A percentile compares a stretch with the other conserved stretches of the same genome.
phyloP scores from a whole-genome alignment of 2,113 vertebrate species.

The Cheilinus undulatus region DNA sequence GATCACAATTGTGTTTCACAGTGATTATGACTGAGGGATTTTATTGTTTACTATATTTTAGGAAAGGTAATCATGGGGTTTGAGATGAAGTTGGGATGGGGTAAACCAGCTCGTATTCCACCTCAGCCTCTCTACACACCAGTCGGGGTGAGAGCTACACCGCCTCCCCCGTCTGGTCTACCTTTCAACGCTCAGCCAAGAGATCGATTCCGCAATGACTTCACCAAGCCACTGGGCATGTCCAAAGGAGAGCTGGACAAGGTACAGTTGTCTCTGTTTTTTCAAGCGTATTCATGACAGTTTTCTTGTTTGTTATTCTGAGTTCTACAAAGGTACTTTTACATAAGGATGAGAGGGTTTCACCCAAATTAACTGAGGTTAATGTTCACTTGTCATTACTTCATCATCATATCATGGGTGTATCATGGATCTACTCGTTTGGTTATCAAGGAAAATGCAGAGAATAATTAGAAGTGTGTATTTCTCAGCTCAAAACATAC shows the following conservation, averaged over 20 bases:
- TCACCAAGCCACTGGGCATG: slow-evolving; percentile 82
- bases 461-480: no score
- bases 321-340: no score
- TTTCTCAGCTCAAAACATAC: no score
- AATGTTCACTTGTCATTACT: no score
- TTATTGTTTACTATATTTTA: slow-evolving; percentile 38
- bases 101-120: slow-evolving; percentile 86
- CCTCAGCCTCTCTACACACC: slow-evolving; percentile 87
- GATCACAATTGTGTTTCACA: background rate
- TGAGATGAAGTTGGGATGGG: slow-evolving; percentile 89
- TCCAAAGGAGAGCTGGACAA: slow-evolving; percentile 84
- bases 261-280: slow-evolving; percentile 65
- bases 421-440: background rate
- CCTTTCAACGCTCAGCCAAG: slow-evolving; percentile 87
- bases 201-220: slow-evolving; percentile 86
- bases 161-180: slow-evolving; percentile 85
- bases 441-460: no score
- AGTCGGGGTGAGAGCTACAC: slow-evolving; percentile 80
- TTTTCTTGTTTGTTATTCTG: no score
- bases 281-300: no score
- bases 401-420: no score
- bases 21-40: background rate
- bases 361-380: no score
- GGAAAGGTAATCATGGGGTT: slow-evolving; percentile 88
- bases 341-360: no score